Evolutionary conservation across 2,888 invertebrate genomes (phyloP).

Genomic region (Apotomis turbidana): DNA sequence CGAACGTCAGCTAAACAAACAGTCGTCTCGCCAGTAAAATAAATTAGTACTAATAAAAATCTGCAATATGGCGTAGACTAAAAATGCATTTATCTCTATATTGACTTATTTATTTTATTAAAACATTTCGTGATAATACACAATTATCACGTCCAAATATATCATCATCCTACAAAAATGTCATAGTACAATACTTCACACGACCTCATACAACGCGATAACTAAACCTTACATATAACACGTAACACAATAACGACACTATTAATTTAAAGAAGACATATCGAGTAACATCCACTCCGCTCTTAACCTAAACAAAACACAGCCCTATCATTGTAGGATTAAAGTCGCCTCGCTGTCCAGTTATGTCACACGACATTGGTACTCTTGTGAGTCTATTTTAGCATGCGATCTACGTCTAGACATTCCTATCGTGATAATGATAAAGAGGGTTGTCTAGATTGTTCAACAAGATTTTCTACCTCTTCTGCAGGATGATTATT

Average conservation of each 20-base stretch:
- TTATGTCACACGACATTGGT: conserved; percentile 37
- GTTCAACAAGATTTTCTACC: no score
- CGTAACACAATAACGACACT: conserved; percentile 12
- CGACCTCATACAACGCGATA: background rate
- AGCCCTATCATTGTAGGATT: background rate
- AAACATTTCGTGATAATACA: no score
- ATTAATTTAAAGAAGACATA: conserved; percentile 20
- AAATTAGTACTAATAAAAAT: no score
- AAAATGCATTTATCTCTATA: no score
- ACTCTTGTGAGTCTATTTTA: conserved; percentile 23
- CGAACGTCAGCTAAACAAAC: no score
- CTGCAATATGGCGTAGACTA: no score
- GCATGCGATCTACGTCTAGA: conserved; percentile 24
- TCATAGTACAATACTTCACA: background rate
- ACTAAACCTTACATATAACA: background rate
- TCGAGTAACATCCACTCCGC: conserved; percentile 16
- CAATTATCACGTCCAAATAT: no score
- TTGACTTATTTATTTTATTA: no score
- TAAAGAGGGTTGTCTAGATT: conserved; percentile 5
- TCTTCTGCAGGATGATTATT: no score
- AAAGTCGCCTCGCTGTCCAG: background rate
- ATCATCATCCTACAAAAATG: no score
- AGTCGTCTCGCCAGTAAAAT: no score
- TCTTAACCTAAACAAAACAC: background rate
- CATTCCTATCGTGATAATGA: conserved; percentile 30